Percentiles rank a stretch among this genome's conserved stretches.
Evolutionary conservation across 2,113 vertebrate genomes (phyloP).

Genomic region (Vanacampus margaritifer): DNA sequence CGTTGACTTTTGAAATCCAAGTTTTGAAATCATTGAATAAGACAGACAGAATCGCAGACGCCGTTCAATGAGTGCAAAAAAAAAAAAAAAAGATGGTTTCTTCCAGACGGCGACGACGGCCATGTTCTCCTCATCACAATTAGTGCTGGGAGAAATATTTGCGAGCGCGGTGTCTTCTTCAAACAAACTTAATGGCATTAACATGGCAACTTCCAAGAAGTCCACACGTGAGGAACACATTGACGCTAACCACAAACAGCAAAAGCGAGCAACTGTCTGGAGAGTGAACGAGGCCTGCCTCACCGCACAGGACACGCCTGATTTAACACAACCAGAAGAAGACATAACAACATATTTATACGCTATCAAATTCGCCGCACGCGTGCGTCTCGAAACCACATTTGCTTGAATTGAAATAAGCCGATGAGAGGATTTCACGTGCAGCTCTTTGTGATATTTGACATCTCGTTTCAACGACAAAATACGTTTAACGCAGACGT

Average conservation of each 20-base stretch:
- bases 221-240: slow-evolving; percentile 39
- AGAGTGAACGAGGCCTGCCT: slow-evolving; percentile 19
- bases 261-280: slow-evolving; percentile 35
- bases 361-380: background rate
- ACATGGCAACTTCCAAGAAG: slow-evolving; percentile 61
- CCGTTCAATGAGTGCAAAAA: slow-evolving; percentile 43
- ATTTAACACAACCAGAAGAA: slow-evolving; percentile 8
- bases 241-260: slow-evolving; percentile 31
- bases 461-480: background rate
- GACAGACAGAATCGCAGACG: slow-evolving; percentile 11
- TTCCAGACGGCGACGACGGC: slow-evolving; percentile 50
- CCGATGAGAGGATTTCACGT: background rate
- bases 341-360: slow-evolving; percentile 6
- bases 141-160: slow-evolving; percentile 47
- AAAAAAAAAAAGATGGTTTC: slow-evolving; percentile 52
- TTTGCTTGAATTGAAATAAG: background rate
- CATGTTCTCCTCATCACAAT: slow-evolving; percentile 57
- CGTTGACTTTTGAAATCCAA: no score
- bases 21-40: no score
- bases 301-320: slow-evolving; percentile 1
- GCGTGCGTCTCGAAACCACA: background rate
- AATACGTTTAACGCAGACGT: no score
- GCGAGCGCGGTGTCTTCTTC: slow-evolving; percentile 41
- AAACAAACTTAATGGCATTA: slow-evolving; percentile 58
- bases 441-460: background rate